These are phyloP conservation scores for human DNA, from an alignment of 2,113 vertebrate genomes.

Conservation along the genomic window GRCh38 chr11:92785001-92785500, in stretches of 20 bases:
- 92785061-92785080: background rate
- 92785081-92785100: background rate
- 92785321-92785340: background rate
- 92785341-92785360: background rate
- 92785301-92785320: background rate
- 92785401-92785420: background rate
- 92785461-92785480: background rate
- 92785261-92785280: background rate
- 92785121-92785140: background rate
- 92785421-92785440: background rate
- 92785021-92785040: background rate
- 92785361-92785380: background rate
- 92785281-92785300: background rate
- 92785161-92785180: background rate
- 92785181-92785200: background rate
- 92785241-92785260: constrained; percentile 13
- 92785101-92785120: background rate
- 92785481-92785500: background rate
- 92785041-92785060: background rate
- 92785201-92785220: background rate
- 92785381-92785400: background rate
- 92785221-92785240: background rate
- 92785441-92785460: background rate
- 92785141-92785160: background rate
- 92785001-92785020: constrained; percentile 25